These are phyloP conservation scores for Micropterix aruncella DNA, from an alignment of 2,888 invertebrate species.

Conservation along the genomic window DNA sequence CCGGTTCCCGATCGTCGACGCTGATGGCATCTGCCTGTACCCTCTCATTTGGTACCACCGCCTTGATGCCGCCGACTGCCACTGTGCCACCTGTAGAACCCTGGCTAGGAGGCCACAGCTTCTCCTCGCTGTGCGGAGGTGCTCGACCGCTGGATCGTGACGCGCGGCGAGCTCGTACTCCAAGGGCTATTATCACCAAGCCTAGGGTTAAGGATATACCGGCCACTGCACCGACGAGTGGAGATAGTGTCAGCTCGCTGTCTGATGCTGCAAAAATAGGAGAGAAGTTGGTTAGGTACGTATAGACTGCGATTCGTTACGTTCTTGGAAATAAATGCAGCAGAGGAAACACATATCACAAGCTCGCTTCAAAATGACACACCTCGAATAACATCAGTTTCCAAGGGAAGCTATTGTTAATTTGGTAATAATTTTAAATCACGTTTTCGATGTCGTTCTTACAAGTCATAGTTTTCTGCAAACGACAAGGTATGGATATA, in stretches of 20 bases:
- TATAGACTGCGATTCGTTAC: no score
- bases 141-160: conserved; percentile 17
- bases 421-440: no score
- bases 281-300: no score
- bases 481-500: no score
- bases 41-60: background rate
- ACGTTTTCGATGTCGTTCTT: no score
- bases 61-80: background rate
- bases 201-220: conserved; percentile 38
- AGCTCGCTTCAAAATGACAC: no score
- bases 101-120: conserved; percentile 8
- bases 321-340: no score
- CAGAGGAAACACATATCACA: no score
- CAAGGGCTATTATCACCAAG: conserved; percentile 32
- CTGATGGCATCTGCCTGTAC: background rate
- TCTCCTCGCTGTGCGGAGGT: conserved; percentile 17
- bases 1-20: conserved; percentile 49
- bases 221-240: conserved; percentile 37
- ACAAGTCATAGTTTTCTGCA: no score
- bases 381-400: no score
- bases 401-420: no score
- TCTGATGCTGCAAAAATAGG: conserved; percentile 41
- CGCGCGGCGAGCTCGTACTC: conserved; percentile 29
- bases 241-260: conserved; percentile 37
- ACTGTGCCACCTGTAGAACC: background rate